A percentile compares a stretch with the other conserved stretches of the same genome.
Evolutionary conservation across 2,797 vertebrate species (phyloP).

Genomic region (Chloroceryle inda): DNA sequence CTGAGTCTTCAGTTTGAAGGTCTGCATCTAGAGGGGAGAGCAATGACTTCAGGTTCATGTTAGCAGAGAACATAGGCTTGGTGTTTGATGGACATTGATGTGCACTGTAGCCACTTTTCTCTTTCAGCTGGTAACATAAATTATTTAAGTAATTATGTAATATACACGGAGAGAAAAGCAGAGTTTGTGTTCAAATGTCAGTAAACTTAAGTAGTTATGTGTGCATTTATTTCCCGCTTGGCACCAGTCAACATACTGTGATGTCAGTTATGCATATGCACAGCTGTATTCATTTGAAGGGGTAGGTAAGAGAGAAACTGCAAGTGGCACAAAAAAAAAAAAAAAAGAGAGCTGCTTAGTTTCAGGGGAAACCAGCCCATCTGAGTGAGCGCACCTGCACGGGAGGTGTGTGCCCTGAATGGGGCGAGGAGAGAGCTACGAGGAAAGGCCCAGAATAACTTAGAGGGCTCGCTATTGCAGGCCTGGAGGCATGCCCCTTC

Average conservation of each 20-base stretch:
- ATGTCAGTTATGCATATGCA: neutral
- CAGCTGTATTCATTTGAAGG: neutral
- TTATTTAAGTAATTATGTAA: neutral
- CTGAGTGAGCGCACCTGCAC: rapidly evolving
- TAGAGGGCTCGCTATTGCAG: neutral
- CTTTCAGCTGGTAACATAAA: neutral
- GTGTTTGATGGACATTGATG: neutral
- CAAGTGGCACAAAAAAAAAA: neutral
- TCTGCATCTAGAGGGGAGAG: neutral
- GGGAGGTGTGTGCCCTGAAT: neutral
- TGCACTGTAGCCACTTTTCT: neutral
- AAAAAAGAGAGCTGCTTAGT: neutral
- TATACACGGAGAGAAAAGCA: neutral
- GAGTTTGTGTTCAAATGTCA: neutral
- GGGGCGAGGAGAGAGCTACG: neutral
- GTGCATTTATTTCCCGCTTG: neutral
- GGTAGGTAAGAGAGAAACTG: neutral
- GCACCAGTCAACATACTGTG: neutral
- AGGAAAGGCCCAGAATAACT: neutral
- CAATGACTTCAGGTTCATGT: neutral
- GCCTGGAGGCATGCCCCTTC: neutral
- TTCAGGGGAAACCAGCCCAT: neutral
- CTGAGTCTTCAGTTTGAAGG: neutral
- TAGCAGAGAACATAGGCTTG: neutral
- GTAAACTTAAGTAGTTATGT: neutral